Conservation (phyloP, 2,888 invertebrate genomes). For the Seira musarum region DNA sequence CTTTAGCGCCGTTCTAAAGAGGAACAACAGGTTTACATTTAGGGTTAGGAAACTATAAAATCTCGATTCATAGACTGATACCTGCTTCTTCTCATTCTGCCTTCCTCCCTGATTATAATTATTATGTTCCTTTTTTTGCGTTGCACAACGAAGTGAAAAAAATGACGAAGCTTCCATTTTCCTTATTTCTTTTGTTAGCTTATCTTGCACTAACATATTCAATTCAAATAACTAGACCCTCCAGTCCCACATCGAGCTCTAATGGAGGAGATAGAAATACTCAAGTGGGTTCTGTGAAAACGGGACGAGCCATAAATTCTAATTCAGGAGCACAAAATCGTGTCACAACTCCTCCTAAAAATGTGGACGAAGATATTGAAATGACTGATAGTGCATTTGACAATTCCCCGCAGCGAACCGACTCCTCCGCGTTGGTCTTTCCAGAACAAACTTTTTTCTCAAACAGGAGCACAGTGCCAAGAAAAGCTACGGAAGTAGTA, state of each 20-base stretch:
- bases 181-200: too few species aligned
- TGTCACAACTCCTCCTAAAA: neutral
- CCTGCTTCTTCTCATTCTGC: too few species aligned
- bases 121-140: too few species aligned
- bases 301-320: neutral
- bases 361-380: neutral
- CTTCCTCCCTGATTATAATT: too few species aligned
- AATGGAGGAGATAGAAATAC: too few species aligned
- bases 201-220: neutral
- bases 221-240: neutral
- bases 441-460: conserved; percentile 4
- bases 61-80: too few species aligned
- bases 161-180: too few species aligned
- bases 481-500: neutral
- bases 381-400: conserved; percentile 27
- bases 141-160: neutral
- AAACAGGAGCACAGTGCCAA: neutral
- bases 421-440: conserved; percentile 26
- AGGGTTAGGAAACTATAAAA: too few species aligned
- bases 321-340: neutral
- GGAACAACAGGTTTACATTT: too few species aligned
- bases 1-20: too few species aligned
- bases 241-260: neutral
- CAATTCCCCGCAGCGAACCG: neutral
- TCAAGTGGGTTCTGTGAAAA: neutral